phyloP scores from a whole-genome alignment of 1,140 invertebrate species.

The Anoplophora glabripennis region DNA sequence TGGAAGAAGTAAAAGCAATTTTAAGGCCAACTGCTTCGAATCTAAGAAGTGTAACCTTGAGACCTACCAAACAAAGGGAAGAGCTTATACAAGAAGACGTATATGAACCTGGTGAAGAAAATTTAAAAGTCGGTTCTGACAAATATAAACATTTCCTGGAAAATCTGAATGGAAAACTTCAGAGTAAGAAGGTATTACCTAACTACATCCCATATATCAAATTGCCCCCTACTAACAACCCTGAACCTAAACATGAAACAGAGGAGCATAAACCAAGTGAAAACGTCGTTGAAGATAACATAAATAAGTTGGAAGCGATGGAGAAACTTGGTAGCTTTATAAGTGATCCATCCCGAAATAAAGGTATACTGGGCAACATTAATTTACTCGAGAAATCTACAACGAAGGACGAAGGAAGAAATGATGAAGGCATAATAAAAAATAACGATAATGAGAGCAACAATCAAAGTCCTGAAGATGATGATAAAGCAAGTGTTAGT shows the following conservation, averaged over 20 bases:
- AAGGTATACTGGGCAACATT: conserved; percentile 2
- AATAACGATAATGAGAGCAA: not conserved
- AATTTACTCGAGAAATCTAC: conserved; percentile 4
- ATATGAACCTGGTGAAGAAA: conserved; percentile 25
- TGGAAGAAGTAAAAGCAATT: not conserved
- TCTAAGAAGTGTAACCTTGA: conserved; percentile 17
- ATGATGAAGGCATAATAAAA: not conserved
- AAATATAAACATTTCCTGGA: conserved; percentile 31
- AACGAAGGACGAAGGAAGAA: not conserved
- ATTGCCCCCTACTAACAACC: not conserved
- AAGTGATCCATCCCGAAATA: conserved; percentile 3
- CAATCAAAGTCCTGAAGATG: not conserved
- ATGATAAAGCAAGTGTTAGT: not conserved
- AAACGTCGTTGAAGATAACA: conserved; percentile 29
- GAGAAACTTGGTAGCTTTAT: conserved; percentile 20
- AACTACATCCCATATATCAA: not conserved
- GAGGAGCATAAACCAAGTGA: conserved; percentile 13
- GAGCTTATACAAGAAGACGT: conserved; percentile 9
- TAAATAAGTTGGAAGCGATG: conserved; percentile 24
- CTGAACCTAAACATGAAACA: not conserved
- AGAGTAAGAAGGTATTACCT: conserved; percentile 6
- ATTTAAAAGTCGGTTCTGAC: conserved; percentile 32
- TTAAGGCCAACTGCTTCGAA: not conserved
- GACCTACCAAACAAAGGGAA: conserved; percentile 13
- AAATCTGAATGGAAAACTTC: conserved; percentile 25